These are phyloP conservation scores for Zosterops borbonicus DNA, from an alignment of 2,113 vertebrate genomes.

Conservation along the genomic window DNA sequence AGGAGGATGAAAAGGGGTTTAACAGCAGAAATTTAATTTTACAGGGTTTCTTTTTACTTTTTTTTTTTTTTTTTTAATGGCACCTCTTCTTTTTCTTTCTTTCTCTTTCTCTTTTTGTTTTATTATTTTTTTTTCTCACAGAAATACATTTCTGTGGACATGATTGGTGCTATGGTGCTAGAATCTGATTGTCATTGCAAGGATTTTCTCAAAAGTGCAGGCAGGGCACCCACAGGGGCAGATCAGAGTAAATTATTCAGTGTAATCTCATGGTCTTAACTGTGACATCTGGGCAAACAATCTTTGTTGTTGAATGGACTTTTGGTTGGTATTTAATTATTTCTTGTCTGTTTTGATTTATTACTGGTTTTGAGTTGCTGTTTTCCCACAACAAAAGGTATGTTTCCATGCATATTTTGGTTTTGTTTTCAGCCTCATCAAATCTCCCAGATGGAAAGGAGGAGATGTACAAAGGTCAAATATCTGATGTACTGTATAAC, in stretches of 20 bases:
- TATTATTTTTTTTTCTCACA: not conserved
- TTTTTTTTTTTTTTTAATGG: not conserved
- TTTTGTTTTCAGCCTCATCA: not conserved
- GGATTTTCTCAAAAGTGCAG: not conserved
- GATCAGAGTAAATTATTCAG: not conserved
- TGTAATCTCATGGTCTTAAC: constrained; percentile 7
- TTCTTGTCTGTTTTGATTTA: not conserved
- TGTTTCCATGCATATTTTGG: not conserved
- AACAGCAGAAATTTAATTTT: constrained; percentile 29
- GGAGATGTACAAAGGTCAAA: not conserved
- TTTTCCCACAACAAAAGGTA: not conserved
- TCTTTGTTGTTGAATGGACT: not conserved
- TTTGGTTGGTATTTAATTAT: not conserved
- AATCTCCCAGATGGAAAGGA: not conserved
- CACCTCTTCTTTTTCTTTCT: not conserved
- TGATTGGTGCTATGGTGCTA: not conserved
- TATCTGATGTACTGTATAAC: not conserved
- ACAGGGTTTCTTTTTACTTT: not conserved
- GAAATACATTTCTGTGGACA: not conserved
- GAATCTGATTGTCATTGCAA: not conserved
- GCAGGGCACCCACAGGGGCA: not conserved
- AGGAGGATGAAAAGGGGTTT: constrained; percentile 7
- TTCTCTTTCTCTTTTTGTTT: not conserved
- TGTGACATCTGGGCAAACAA: constrained; percentile 2
- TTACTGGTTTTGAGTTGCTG: not conserved